Conservation (phyloP, 2,888 invertebrate species). For the Merodon equestris region DNA sequence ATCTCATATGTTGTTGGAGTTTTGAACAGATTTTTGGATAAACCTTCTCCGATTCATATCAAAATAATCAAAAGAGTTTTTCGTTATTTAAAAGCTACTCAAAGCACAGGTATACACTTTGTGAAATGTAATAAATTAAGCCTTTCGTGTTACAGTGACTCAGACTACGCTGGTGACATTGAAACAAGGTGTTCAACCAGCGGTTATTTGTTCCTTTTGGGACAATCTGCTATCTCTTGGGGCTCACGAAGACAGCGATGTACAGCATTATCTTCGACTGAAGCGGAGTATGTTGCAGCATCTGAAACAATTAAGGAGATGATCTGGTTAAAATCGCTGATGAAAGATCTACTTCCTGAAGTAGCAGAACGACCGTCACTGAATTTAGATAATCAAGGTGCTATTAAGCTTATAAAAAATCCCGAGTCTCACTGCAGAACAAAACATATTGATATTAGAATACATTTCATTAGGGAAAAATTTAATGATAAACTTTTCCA, state of each 20-base stretch:
- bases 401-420: constrained; percentile 15
- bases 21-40: constrained; percentile 43
- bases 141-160: constrained; percentile 39
- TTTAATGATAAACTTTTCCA: constrained; percentile 3
- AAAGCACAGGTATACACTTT: too few relatives aligned
- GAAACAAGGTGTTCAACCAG: constrained; percentile 66
- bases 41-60: constrained; percentile 15
- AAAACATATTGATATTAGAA: neutral
- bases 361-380: neutral
- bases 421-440: constrained; percentile 8
- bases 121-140: constrained; percentile 17
- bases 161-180: constrained; percentile 67
- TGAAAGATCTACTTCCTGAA: constrained; percentile 7
- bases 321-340: neutral
- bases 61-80: constrained; percentile 15
- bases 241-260: constrained; percentile 62
- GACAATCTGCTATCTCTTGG: constrained; percentile 71
- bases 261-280: constrained; percentile 8
- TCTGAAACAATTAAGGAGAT: constrained; percentile 20
- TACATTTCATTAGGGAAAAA: too few relatives aligned
- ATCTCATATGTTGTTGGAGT: constrained; percentile 41
- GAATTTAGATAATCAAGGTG: constrained; percentile 37
- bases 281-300: constrained; percentile 12
- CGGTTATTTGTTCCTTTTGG: constrained; percentile 68
- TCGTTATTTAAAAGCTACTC: constrained; percentile 8